phyloP scores from a whole-genome alignment of 2,113 vertebrate species.

The Capricornis sumatraensis region DNA sequence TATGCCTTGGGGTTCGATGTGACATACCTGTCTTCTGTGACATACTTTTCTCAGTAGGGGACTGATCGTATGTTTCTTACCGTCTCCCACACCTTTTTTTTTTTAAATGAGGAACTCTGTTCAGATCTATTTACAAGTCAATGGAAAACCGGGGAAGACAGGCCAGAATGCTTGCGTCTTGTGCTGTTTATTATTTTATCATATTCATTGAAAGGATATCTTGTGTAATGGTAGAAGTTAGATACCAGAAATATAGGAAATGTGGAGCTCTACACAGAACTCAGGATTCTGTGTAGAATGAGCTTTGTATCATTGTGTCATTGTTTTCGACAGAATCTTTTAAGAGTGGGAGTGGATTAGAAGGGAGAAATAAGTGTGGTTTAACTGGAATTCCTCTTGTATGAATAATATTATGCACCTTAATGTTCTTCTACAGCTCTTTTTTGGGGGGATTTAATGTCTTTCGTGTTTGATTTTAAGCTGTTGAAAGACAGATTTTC shows the following conservation, averaged over 20 bases:
- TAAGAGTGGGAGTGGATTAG: background rate
- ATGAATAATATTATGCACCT: background rate
- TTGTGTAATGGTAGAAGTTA: background rate
- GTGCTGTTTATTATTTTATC: background rate
- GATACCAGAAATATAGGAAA: background rate
- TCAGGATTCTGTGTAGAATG: background rate
- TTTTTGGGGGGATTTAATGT: background rate
- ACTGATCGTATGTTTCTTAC: background rate
- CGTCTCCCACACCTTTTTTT: background rate
- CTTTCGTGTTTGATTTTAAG: background rate
- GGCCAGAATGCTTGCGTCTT: background rate
- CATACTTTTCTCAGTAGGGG: background rate
- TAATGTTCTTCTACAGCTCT: background rate
- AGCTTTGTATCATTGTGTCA: background rate
- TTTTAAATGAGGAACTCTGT: background rate
- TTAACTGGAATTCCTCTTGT: background rate
- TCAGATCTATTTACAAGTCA: slow-evolving; percentile 14
- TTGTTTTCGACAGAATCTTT: background rate
- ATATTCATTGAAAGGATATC: background rate
- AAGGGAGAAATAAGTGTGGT: background rate
- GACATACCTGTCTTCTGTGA: background rate
- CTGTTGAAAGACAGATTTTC: background rate
- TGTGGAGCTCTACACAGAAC: background rate
- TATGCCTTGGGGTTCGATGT: background rate
- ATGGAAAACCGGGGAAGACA: background rate